phyloP scores from a whole-genome alignment of 2,888 invertebrate species.

The Frankliniella intonsa region DNA sequence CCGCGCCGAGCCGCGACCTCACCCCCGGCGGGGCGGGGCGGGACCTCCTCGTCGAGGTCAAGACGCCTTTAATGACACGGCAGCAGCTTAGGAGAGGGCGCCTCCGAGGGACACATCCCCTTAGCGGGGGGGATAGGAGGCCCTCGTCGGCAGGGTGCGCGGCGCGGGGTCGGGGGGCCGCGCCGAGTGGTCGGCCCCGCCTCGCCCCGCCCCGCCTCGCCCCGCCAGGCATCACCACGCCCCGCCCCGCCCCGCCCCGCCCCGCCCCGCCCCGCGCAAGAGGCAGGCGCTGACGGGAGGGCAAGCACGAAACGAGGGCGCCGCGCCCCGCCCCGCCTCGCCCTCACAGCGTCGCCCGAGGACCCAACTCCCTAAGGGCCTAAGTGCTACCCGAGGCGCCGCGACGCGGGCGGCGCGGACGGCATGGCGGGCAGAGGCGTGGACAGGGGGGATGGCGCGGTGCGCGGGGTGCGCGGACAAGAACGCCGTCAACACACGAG shows the following conservation, averaged over 20 bases:
- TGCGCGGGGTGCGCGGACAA: too few relatives aligned
- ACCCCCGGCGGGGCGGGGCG: not conserved
- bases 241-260: not conserved
- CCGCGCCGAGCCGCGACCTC: too few relatives aligned
- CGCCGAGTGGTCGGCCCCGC: not conserved
- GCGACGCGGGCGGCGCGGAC: too few relatives aligned
- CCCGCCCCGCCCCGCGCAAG: not conserved
- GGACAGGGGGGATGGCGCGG: too few relatives aligned
- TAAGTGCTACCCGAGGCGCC: too few relatives aligned
- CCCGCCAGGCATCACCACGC: not conserved
- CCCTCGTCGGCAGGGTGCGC: not conserved
- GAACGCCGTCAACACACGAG: too few relatives aligned
- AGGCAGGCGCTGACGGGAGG: not conserved
- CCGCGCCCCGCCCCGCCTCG: not conserved
- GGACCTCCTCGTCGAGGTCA: not conserved
- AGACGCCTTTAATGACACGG: slow-evolving; percentile 7
- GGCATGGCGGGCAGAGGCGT: too few relatives aligned
- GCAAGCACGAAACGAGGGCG: not conserved
- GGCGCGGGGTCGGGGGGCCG: not conserved
- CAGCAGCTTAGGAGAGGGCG: slow-evolving; percentile 27
- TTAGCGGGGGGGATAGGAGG: slow-evolving; percentile 42
- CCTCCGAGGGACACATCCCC: slow-evolving; percentile 30
- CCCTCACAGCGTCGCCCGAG: too few relatives aligned
- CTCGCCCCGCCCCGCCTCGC: not conserved
- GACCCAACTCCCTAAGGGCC: too few relatives aligned